A percentile compares a stretch with the other conserved stretches of the same genome.
Conservation (phyloP, 2,888 invertebrate species). For the Eilema sororculum region DNA sequence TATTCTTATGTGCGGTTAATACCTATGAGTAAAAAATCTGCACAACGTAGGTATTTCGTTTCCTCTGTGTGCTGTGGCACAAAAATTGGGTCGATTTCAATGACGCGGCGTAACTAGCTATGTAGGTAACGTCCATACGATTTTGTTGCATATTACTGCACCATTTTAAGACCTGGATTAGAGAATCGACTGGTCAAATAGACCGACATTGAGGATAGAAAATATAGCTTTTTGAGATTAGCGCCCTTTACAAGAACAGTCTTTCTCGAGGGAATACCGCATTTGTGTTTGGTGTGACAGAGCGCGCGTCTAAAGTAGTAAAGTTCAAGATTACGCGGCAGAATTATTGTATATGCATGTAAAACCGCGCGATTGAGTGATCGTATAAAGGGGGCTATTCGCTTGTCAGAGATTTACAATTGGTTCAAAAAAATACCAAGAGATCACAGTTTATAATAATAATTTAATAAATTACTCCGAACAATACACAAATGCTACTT, state of each 20-base stretch:
- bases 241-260: no score
- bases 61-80: no score
- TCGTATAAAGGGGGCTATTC: no score
- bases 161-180: neutral
- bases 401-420: neutral
- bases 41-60: neutral
- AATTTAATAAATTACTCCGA: slow-evolving; percentile 85
- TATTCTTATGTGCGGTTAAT: neutral
- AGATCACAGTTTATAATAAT: slow-evolving; percentile 60
- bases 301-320: no score
- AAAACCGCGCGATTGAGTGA: no score
- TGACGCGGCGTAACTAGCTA: neutral
- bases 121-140: neutral
- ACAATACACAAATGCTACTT: slow-evolving; percentile 82
- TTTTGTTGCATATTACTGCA: neutral
- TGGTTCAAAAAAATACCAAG: slow-evolving; percentile 31
- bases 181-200: neutral
- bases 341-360: no score
- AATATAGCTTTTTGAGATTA: no score
- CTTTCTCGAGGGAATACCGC: no score
- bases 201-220: no score
- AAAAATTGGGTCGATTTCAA: neutral
- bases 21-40: neutral
- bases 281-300: no score
- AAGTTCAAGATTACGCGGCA: no score